Evolutionary conservation across 2,113 vertebrate species (phyloP), one percentile per base, ranked within the genome.

Genomic region (Lepus europaeus): DNA sequence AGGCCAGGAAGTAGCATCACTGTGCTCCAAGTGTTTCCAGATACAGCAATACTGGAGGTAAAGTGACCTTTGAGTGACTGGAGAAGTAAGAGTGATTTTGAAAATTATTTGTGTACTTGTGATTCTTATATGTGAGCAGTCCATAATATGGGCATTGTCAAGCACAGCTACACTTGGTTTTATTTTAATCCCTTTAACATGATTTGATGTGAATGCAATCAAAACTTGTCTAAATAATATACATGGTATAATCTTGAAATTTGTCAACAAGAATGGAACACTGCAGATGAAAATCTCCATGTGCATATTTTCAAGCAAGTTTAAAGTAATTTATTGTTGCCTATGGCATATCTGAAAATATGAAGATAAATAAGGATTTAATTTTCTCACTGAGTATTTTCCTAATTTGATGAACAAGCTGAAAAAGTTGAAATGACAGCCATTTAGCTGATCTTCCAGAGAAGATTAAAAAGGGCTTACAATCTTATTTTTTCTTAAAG

Each of bases 351-450:
- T 94, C 89, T 90, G 11, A 91, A 94, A 88, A 20, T 64, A 89
- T n/a, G 61, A 90, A 39, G 56, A 89, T 94, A 94, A 96, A 96
- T 96, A 95, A 88, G 82, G 93, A 82, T 95, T 96, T 92, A 76
- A 94, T 96, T 96, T 96, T 92, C 68, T 96, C 89, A 88, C 93
- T 8, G 19, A 70, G 90, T 95, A 91, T 90, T 92, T 94, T 90
- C 22, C 63, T 96, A 90, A 95, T 96, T 96, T 95, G 96, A 96
- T 87, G 93, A 94, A 85, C 89, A 96, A 72, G 73, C 91, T 92
- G 91, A 94, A 90, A 73, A 68, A 96, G 56, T 74, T 14, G 76
- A 95, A 76, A 70, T 89, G 93, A 92, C 95, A 96, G 89, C 86
- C 95, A 81, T 89, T 88, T 45, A 84, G 82, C 81, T 70, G 19